Evolutionary conservation across 2,888 invertebrate genomes (phyloP).

Genomic region (Cerceris ruficornis): DNA sequence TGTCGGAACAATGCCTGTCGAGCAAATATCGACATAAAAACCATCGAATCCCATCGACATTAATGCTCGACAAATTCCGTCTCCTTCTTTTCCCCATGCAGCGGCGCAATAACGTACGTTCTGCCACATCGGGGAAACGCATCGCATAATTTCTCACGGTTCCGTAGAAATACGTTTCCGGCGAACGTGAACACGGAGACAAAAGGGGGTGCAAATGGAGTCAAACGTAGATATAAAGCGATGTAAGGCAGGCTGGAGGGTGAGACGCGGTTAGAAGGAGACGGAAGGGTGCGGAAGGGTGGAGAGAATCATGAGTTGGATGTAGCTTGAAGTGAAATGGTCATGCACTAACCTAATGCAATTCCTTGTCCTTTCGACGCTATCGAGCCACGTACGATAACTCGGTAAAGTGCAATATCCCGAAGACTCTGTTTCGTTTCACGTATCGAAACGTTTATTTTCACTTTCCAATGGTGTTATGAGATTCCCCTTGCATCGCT

Average conservation of each 20-base stretch:
- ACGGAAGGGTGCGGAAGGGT: slow-evolving; percentile 3
- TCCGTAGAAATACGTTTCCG: slow-evolving; percentile 4
- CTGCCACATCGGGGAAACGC: slow-evolving; percentile 4
- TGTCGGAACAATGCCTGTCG: too few species aligned
- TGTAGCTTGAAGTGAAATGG: slow-evolving; percentile 31
- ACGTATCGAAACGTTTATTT: slow-evolving; percentile 18
- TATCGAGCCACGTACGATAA: slow-evolving; percentile 34
- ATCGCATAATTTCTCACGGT: slow-evolving; percentile 28
- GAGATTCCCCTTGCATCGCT: not conserved
- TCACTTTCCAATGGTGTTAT: not conserved
- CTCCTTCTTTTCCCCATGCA: not conserved
- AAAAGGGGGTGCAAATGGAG: slow-evolving; percentile 17
- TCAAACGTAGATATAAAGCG: slow-evolving; percentile 19
- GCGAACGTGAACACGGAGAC: slow-evolving; percentile 3
- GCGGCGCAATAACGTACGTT: not conserved
- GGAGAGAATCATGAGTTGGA: slow-evolving; percentile 22
- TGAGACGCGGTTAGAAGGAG: slow-evolving; percentile 9
- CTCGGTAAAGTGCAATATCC: slow-evolving; percentile 43
- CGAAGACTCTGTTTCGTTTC: slow-evolving; percentile 39
- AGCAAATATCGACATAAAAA: too few species aligned
- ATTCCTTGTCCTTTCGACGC: slow-evolving; percentile 49
- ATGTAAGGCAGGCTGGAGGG: slow-evolving; percentile 3
- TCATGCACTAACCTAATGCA: slow-evolving; percentile 50
- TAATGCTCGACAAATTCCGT: not conserved
- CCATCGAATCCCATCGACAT: too few species aligned